Evolutionary conservation across 2,797 vertebrate species (phyloP).

Genomic region (Coracias cyanogaster): DNA sequence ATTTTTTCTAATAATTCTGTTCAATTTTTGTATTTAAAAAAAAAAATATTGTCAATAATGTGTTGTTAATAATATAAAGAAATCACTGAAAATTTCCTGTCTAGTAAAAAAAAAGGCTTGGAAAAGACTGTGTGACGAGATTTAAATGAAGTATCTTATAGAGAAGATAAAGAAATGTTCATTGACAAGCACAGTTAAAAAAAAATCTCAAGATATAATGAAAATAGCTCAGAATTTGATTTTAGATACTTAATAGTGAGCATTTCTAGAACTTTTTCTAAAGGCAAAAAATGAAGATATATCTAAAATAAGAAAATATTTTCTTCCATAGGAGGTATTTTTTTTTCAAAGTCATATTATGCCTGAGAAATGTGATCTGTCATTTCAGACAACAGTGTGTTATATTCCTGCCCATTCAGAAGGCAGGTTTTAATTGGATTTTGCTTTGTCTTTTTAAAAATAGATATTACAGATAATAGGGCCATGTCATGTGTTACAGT

Average conservation of each 20-base stretch:
- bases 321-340: neutral
- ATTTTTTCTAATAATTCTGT: neutral
- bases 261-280: neutral
- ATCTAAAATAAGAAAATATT: neutral
- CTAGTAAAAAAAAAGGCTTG: neutral
- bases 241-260: neutral
- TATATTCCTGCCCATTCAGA: neutral
- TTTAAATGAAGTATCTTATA: neutral
- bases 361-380: neutral
- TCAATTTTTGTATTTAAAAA: neutral
- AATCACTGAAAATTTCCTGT: neutral
- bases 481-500: neutral
- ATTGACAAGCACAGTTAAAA: neutral
- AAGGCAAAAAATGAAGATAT: neutral
- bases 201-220: neutral
- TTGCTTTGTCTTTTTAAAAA: neutral
- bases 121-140: neutral
- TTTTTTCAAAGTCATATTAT: neutral
- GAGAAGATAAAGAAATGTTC: neutral
- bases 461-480: neutral
- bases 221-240: neutral
- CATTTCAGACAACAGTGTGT: neutral
- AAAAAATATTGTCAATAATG: neutral
- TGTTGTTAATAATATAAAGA: neutral
- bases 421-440: neutral